Percentiles rank a stretch among this genome's conserved stretches.
These are phyloP conservation scores for Empis livida DNA, from an alignment of 2,888 invertebrate genomes.

Conservation along the genomic window DNA sequence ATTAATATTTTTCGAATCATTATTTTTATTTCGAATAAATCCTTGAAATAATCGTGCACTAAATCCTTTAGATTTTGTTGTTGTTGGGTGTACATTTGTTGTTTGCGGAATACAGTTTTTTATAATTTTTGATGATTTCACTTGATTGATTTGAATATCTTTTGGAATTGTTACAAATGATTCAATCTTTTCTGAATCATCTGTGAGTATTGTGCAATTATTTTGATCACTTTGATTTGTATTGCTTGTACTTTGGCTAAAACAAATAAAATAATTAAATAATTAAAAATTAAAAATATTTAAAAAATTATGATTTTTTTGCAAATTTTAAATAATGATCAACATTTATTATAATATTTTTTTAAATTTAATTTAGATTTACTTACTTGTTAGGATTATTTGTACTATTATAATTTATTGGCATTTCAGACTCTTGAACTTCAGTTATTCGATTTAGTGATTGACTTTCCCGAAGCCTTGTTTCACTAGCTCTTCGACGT, in stretches of 20 bases:
- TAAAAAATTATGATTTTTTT: no score
- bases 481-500: constrained; percentile 46
- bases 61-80: constrained; percentile 14
- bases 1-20: constrained; percentile 15
- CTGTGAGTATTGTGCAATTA: no score
- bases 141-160: background rate
- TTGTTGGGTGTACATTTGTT: constrained; percentile 10
- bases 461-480: constrained; percentile 63
- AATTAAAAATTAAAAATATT: background rate
- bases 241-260: constrained; percentile 25
- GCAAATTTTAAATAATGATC: no score
- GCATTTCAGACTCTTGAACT: constrained; percentile 54
- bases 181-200: background rate
- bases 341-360: no score
- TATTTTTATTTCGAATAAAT: constrained; percentile 10
- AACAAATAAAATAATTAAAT: constrained; percentile 3
- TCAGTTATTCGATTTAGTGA: constrained; percentile 76
- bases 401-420: constrained; percentile 20
- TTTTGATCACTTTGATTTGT: no score
- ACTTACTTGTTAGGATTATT: constrained; percentile 20
- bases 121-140: constrained; percentile 7
- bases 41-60: constrained; percentile 16
- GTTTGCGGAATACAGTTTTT: constrained; percentile 27
- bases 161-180: background rate
- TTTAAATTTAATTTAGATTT: constrained; percentile 20